These are phyloP conservation scores for Agonopterix subpropinquella DNA, from an alignment of 2,888 invertebrate genomes.

Conservation along the genomic window DNA sequence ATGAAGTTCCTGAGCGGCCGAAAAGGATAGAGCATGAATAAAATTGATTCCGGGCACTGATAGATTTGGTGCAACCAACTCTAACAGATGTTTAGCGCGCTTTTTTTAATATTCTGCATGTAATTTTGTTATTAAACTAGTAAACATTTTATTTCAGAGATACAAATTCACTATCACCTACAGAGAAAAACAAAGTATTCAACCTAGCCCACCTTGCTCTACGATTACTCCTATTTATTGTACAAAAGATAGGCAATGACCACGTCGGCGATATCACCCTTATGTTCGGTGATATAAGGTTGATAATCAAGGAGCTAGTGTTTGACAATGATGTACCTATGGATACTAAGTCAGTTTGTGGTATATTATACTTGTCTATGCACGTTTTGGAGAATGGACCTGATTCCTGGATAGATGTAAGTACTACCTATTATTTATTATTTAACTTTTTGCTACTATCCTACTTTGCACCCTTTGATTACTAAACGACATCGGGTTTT, in stretches of 20 bases:
- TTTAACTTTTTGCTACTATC: no score
- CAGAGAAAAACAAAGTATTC: slow-evolving; percentile 54
- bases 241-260: slow-evolving; percentile 34
- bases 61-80: no score
- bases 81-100: no score
- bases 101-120: no score
- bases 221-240: slow-evolving; percentile 40
- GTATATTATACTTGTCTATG: slow-evolving; percentile 70
- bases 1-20: no score
- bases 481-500: no score
- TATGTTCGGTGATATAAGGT: slow-evolving; percentile 25
- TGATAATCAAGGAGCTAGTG: slow-evolving; percentile 38
- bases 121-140: no score
- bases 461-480: no score
- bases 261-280: slow-evolving; percentile 18
- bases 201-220: slow-evolving; percentile 40
- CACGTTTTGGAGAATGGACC: slow-evolving; percentile 45
- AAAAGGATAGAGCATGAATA: no score
- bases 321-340: slow-evolving; percentile 73
- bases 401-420: slow-evolving; percentile 47
- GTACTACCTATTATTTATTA: slow-evolving; percentile 17
- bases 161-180: slow-evolving; percentile 34
- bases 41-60: no score
- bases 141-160: slow-evolving; percentile 26
- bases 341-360: slow-evolving; percentile 80